Evolutionary conservation across 2,113 vertebrate species (phyloP), one percentile per base, ranked within the genome.

Genomic region (Mastomys coucha): DNA sequence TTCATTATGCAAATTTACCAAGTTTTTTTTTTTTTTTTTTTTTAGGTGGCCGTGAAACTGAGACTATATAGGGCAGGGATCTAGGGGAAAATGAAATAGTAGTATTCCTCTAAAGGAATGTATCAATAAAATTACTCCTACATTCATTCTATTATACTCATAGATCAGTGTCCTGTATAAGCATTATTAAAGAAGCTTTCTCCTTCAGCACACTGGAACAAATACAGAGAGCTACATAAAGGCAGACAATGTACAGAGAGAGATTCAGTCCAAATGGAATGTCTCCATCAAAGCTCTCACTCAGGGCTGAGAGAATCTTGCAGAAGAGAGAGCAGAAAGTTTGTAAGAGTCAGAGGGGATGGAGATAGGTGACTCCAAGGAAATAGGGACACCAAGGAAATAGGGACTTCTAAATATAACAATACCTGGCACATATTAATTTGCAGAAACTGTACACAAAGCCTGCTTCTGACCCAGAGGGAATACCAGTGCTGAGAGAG

Each of bases 231-330:
- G 12, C 22, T 58, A 82, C 33, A 60, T 9, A 82, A 14, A 10
- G 7, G 3, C 9, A 58, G n/a, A 63, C 12, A 84, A 42, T 17
- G n/a, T 63, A 17, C 24, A 63, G 14, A 63, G 39, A 42, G 36
- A 42, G 13, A 28, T 13, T 42, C 24, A 84, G 24, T 42, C 14
- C 7, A 42, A 17, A 26, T 42, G 26, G 2, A 20, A 19, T 63
- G n/a, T 26, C 58, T 39, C 1, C 13, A 28, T 9, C 0, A 31
- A 31, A 84, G 7, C 7, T 11, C 2, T 60, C 22, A 17, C 2
- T 58, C 53, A 39, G 5, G 4, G 19, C 2, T n/a, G 53, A 58
- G 78, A 1, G 2, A 81, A n/a, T 51, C 51, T 16, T 82, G 20
- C 53, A 39, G 53, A 39, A 60, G 80, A 82, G 20, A 53, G 39